These are phyloP conservation scores for Aspidiotus destructor DNA, from an alignment of 2,888 invertebrate species.

Conservation along the genomic window DNA sequence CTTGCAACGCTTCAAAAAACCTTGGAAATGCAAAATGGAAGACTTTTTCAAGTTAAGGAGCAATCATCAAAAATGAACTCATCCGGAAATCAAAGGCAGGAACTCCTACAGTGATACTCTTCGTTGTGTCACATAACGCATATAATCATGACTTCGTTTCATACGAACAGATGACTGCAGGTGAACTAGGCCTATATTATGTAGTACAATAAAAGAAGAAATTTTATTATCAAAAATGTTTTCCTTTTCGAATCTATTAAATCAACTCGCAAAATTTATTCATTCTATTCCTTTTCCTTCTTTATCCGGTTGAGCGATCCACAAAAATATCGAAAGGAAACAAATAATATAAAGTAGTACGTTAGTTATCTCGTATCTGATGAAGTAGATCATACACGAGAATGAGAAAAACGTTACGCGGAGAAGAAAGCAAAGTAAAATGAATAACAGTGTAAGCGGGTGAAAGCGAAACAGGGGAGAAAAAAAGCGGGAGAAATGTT, in stretches of 20 bases:
- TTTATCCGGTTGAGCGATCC: too few relatives aligned
- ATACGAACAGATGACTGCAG: too few relatives aligned
- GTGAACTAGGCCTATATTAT: too few relatives aligned
- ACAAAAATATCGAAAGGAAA: background rate
- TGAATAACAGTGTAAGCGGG: background rate
- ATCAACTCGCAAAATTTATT: background rate
- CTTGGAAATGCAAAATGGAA: too few relatives aligned
- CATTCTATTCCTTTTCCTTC: background rate
- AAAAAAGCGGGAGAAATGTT: background rate
- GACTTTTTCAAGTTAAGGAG: too few relatives aligned
- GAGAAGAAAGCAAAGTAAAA: background rate
- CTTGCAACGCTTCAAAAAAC: too few relatives aligned
- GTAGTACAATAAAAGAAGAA: too few relatives aligned
- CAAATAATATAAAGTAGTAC: background rate
- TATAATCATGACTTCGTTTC: too few relatives aligned
- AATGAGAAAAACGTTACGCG: background rate
- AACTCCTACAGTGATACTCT: too few relatives aligned
- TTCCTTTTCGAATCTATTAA: background rate
- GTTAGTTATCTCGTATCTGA: background rate
- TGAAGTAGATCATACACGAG: slow-evolving; percentile 1
- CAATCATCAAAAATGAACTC: too few relatives aligned
- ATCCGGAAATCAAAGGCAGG: too few relatives aligned
- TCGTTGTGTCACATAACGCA: too few relatives aligned
- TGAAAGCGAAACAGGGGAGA: background rate
- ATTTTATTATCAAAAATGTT: background rate